Conservation (phyloP, 2,113 vertebrate species). For the Noctilio leporinus region DNA sequence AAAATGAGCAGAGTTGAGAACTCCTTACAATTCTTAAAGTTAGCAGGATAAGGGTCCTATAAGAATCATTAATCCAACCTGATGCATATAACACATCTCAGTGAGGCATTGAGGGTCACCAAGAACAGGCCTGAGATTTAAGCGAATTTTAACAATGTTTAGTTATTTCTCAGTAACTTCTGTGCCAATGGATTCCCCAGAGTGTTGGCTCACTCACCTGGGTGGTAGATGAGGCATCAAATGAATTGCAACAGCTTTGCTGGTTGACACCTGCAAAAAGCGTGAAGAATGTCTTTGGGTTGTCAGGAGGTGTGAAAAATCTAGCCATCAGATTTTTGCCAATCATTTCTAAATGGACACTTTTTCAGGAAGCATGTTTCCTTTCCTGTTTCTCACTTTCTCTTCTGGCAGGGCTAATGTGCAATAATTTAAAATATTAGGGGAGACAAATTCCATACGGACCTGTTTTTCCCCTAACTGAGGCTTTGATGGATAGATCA, state of each 20-base stretch:
- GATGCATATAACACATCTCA: not conserved
- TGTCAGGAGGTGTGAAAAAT: conserved; percentile 45
- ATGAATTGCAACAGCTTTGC: not conserved
- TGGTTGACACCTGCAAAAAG: conserved; percentile 25
- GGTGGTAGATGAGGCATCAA: conserved; percentile 13
- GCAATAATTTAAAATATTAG: not conserved
- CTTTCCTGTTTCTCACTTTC: conserved; percentile 29
- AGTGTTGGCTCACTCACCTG: not conserved
- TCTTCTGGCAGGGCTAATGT: not conserved
- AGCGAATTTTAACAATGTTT: not conserved
- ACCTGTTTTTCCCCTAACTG: not conserved
- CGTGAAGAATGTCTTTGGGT: conserved; percentile 4
- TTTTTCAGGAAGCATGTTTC: not conserved
- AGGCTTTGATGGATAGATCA: not conserved
- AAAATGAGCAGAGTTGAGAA: not conserved
- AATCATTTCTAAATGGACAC: conserved; percentile 15
- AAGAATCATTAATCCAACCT: not conserved
- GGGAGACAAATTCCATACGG: not conserved
- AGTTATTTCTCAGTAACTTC: not conserved
- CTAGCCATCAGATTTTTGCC: conserved; percentile 22
- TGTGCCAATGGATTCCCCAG: not conserved
- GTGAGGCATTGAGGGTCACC: not conserved
- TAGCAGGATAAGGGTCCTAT: not conserved
- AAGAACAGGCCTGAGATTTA: not conserved
- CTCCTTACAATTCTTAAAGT: not conserved